Evolutionary conservation across 2,797 vertebrate species (phyloP), one percentile per base, ranked within the genome.

Genomic region (Tiaroga cobitis): DNA sequence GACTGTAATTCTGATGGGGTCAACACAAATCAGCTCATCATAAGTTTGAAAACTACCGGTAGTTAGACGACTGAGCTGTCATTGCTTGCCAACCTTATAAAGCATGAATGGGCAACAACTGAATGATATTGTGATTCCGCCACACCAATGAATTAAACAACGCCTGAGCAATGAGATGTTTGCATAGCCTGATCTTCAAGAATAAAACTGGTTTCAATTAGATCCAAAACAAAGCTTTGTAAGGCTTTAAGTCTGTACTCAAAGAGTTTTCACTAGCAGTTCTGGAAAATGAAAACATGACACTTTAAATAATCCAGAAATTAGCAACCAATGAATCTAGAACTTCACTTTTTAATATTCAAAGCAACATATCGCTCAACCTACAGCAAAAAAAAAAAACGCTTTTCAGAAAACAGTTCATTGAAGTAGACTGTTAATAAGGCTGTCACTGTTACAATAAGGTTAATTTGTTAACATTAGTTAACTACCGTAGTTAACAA

Each of bases 81-180:
- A 15, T 1, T 51, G 29, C 49, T 21, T 24, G 18, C 10, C 59
- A 39, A 68, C 8, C 32, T 15, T 16, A 73, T 7, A 54, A 29
- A 21, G 73, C 73, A 75, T 77, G 54, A 56, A 39, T 63, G 76
- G 63, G 56, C 24, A 26, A 26, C 54, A 61, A 26, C 15, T 73
- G 16, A 37, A 37, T 37, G 37, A 72, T 43, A 43, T 43, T 10
- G 3, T 13, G 8, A 43, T 39, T 34, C 8, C 5, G 34, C 8
- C 54, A 41, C 34, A 9, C 49, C 11, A 1, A 19, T 37, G 49
- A 61, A 26, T 41, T n/a, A 26, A 41, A 39, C 75, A 10, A 18
- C 18, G 10, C 54, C 10, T 61, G 49, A 76, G 29, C 21, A 76
- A 37, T 32, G 6, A 21, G 16, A 32, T 24, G 54, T 41, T 41